Percentiles rank a stretch among this genome's conserved stretches.
phyloP scores from a whole-genome alignment of 2,113 vertebrate genomes.

The Rhea pennata region DNA sequence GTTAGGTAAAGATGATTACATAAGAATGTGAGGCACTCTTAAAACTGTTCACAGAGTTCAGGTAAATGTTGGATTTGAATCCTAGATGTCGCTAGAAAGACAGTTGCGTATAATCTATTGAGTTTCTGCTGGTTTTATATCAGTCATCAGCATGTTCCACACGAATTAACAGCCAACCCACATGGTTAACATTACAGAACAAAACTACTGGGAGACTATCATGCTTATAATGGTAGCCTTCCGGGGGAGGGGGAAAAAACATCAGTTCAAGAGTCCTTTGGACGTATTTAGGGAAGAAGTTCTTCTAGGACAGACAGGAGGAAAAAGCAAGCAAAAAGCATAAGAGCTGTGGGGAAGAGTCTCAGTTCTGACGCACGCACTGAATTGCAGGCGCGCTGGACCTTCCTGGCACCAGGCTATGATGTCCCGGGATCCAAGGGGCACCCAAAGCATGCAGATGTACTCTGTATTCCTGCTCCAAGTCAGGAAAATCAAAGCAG shows the following conservation, averaged over 20 bases:
- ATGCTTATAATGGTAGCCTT: neutral
- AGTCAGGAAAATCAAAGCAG: neutral
- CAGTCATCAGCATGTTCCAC: neutral
- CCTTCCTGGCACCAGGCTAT: neutral
- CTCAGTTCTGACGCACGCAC: neutral
- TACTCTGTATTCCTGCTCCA: neutral
- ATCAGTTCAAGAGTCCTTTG: neutral
- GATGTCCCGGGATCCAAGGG: neutral
- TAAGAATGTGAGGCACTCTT: neutral
- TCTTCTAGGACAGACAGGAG: neutral
- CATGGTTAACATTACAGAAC: neutral
- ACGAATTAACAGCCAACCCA: neutral
- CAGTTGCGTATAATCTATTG: neutral
- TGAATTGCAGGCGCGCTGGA: neutral
- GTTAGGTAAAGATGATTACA: accelerated
- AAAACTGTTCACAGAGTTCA: neutral
- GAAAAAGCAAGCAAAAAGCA: neutral
- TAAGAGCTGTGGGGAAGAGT: neutral
- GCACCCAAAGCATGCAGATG: accelerated
- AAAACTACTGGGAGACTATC: neutral
- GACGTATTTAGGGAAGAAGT: neutral
- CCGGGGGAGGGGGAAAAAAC: neutral
- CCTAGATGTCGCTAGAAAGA: neutral
- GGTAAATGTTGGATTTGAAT: neutral
- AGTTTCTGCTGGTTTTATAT: neutral